Conservation (phyloP, 1,140 invertebrate species). For the Drosophila murphyi region DNA sequence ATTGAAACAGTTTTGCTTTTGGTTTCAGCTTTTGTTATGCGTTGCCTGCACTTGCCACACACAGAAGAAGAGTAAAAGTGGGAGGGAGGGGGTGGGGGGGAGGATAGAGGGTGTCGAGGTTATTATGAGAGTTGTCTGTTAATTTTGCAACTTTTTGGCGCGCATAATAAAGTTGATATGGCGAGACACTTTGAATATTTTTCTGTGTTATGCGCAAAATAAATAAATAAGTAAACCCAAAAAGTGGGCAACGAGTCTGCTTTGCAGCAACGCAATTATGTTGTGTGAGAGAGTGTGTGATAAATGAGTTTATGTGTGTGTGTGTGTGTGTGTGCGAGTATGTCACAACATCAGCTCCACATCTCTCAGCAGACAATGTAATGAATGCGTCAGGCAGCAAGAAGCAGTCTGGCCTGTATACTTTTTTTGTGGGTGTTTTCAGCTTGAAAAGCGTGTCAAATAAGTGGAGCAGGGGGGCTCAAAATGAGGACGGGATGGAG, state of each 20-base stretch:
- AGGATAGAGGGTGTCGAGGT: background rate
- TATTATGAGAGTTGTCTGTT: slow-evolving; percentile 40
- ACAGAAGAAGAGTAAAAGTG: background rate
- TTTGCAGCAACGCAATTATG: slow-evolving; percentile 39
- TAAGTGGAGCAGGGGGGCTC: slow-evolving; percentile 61
- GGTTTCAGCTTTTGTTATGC: slow-evolving; percentile 40
- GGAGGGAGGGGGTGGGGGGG: no score
- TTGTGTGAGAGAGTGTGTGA: slow-evolving; percentile 4
- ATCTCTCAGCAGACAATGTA: slow-evolving; percentile 48
- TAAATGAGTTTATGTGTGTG: background rate
- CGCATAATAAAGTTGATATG: slow-evolving; percentile 77
- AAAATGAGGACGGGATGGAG: background rate
- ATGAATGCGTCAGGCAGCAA: slow-evolving; percentile 61
- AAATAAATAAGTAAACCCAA: slow-evolving; percentile 21
- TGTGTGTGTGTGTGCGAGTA: slow-evolving; percentile 1
- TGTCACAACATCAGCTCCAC: background rate
- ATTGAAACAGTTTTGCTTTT: slow-evolving; percentile 68
- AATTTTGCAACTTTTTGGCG: slow-evolving; percentile 74
- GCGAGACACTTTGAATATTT: slow-evolving; percentile 63
- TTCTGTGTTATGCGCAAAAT: slow-evolving; percentile 20
- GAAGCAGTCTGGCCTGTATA: slow-evolving; percentile 54
- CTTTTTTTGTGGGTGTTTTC: slow-evolving; percentile 19
- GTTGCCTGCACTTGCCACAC: slow-evolving; percentile 31
- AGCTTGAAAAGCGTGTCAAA: slow-evolving; percentile 73
- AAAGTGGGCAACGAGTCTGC: slow-evolving; percentile 63